Percentiles rank a stretch among this genome's conserved stretches.
Evolutionary conservation across 30 jellyfish, hydroid and myxozoan genomes (phyloP).

Genomic region (Mastigias papua): DNA sequence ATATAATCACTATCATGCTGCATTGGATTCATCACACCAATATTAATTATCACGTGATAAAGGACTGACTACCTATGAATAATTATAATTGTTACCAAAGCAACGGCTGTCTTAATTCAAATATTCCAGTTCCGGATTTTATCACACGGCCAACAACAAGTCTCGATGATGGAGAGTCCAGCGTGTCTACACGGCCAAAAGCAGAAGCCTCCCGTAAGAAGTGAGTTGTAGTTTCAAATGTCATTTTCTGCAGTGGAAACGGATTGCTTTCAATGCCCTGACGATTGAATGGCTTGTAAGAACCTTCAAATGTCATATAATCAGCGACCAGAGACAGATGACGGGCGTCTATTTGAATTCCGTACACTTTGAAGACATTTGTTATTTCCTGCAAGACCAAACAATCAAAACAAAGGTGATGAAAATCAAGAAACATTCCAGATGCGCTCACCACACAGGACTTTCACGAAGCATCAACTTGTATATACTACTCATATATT

Average conservation of each 20-base stretch:
- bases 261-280: constrained; percentile 92
- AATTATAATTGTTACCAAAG: constrained; percentile 45
- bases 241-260: constrained; percentile 98
- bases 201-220: constrained; percentile 93
- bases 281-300: constrained; percentile 93
- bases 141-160: constrained; percentile 94
- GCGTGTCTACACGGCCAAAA: constrained; percentile 91
- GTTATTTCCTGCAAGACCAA: constrained; percentile 78
- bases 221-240: constrained; percentile 93
- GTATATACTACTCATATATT: too few relatives aligned
- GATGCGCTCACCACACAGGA: too few relatives aligned
- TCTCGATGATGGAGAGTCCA: constrained; percentile 99
- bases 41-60: too few relatives aligned
- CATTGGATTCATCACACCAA: too few relatives aligned
- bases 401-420: too few relatives aligned
- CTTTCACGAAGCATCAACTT: too few relatives aligned
- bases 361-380: constrained; percentile 95
- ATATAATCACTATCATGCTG: too few relatives aligned
- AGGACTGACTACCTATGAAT: too few relatives aligned
- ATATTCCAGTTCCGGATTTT: constrained; percentile 92
- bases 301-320: constrained; percentile 99
- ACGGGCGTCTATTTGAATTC: constrained; percentile 95
- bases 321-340: constrained; percentile 97
- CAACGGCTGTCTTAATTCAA: constrained; percentile 84
- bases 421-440: too few relatives aligned